These are phyloP conservation scores for Limnephilus marmoratus DNA, from an alignment of 2,888 invertebrate species.

Conservation along the genomic window DNA sequence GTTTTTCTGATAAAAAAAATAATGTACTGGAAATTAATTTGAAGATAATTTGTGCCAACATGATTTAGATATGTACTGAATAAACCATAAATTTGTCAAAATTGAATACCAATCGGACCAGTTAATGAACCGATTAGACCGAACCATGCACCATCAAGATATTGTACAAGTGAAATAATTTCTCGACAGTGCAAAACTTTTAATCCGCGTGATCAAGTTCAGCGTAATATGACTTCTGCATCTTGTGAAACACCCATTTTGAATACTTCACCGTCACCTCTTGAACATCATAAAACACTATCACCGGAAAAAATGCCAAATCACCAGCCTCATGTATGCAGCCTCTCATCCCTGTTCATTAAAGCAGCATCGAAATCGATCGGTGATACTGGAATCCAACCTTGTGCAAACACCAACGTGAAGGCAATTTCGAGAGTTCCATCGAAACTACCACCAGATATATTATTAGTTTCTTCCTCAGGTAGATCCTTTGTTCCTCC, in stretches of 20 bases:
- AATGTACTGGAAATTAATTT: not conserved
- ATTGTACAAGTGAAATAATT: not conserved
- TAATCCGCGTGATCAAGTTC: not conserved
- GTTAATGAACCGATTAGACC: not conserved
- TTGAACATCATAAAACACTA: not conserved
- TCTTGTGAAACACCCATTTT: not conserved
- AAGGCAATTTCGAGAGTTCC: not conserved
- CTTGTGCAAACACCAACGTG: not conserved
- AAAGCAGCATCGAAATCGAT: not conserved
- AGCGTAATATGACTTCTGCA: not conserved
- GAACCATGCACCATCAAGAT: not conserved
- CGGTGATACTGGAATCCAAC: not conserved
- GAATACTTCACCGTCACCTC: not conserved
- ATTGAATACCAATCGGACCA: not conserved
- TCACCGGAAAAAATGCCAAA: not conserved
- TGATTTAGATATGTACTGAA: not conserved
- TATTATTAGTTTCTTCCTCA: not conserved
- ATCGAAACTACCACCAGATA: not conserved
- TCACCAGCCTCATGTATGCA: not conserved
- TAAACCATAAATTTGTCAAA: not conserved
- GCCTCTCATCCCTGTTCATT: not conserved
- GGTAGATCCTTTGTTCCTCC: not conserved
- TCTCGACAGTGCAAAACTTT: not conserved
- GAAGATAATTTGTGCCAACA: not conserved
- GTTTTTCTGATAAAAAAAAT: not conserved